Evolutionary conservation across 2,797 vertebrate species (phyloP), one percentile per base, ranked within the genome.

Genomic region (Amniataba percoides): DNA sequence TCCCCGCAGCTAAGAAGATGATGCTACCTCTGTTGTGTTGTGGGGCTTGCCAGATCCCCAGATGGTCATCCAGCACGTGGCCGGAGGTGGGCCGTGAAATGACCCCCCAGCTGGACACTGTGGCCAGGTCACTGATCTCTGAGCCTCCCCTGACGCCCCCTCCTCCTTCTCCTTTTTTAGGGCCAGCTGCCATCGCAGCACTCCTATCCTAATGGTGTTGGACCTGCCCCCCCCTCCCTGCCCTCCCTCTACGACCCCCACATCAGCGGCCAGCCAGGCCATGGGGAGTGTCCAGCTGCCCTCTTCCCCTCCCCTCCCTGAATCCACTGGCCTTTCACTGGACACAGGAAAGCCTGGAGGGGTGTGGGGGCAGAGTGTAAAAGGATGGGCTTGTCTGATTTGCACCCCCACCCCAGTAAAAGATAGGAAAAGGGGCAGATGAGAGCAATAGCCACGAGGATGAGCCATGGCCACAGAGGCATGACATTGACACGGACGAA

Each of bases 101-200:
- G 92, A 95, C 91, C 94, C 89, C 94, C 94, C 94, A 95, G 95
- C 94, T 96, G 95, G 94, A 95, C 90, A 92, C 93, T 96, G 89
- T 93, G 92, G 95, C 94, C 95, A 95, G 95, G 95, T 95, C 95
- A 95, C 90, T 95, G 93, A 95, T 94, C 94, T 93, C 90, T 92
- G 91, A 90, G 89, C 82, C 87, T 77, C 87, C 74, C 14, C 25
- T 78, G 57, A 77, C 80, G 78, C 80, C 53, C 53, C 76, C 59
- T 31, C 51, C 61, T 48, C 34, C 65, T 67, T 40, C 53, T 82
- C 43, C 77, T 88, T 87, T 87, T 85, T 89, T 92, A 89, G 75
- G 81, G 92, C 93, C 95, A 96, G 95, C 95, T 96, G 95, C 94
- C 92, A 83, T 88, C 56, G 62, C 86, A 67, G 71, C 63, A 86